Percentiles rank a stretch among this genome's conserved stretches.
Evolutionary conservation across 2,113 vertebrate species (phyloP).

Genomic region (Meleagris gallopavo): DNA sequence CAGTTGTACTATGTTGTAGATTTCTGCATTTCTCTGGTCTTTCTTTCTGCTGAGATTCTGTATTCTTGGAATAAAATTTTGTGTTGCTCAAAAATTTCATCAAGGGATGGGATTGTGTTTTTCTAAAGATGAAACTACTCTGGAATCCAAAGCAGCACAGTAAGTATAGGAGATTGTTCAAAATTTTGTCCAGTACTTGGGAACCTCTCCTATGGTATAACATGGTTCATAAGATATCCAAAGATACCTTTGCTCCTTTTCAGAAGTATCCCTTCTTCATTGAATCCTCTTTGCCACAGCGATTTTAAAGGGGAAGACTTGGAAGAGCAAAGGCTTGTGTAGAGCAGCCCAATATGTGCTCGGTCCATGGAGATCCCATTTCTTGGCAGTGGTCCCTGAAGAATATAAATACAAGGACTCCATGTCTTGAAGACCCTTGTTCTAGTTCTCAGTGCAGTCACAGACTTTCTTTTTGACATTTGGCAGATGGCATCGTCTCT

Average conservation of each 20-base stretch:
- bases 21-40: background rate
- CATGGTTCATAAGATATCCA: background rate
- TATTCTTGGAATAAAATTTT: background rate
- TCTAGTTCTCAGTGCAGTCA: background rate
- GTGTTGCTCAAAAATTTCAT: background rate
- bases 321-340: too few relatives aligned
- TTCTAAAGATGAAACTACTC: background rate
- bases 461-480: background rate
- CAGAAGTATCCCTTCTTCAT: background rate
- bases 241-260: background rate
- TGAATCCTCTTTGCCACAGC: background rate
- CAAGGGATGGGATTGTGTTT: background rate
- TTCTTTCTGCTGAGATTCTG: background rate
- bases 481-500: background rate
- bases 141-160: background rate
- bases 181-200: background rate
- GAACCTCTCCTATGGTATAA: background rate
- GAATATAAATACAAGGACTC: background rate
- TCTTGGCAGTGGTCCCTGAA: background rate
- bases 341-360: background rate
- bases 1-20: background rate
- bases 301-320: background rate
- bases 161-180: background rate
- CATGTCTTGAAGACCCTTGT: background rate
- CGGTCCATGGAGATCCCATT: background rate